phyloP scores from a whole-genome alignment of 2,888 invertebrate species.

The Microctonus brassicae region DNA sequence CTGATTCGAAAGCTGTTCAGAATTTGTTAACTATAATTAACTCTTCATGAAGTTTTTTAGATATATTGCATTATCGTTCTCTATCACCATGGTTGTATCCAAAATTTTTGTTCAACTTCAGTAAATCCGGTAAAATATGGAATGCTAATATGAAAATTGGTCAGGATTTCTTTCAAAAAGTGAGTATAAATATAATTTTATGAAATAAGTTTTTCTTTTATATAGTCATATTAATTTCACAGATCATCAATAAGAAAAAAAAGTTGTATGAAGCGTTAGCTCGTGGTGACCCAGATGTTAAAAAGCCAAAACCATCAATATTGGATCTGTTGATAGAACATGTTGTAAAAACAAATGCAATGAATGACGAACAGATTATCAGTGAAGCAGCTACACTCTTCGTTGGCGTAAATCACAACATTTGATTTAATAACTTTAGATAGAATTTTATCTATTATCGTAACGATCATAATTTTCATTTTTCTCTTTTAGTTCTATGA shows the following conservation, averaged over 20 bases:
- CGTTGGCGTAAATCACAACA: background rate
- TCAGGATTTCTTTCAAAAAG: background rate
- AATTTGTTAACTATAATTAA: too few species aligned
- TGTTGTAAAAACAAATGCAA: background rate
- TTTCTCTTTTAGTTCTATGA: too few species aligned
- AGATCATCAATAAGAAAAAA: background rate
- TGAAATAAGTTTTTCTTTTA: background rate
- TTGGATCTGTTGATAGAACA: background rate
- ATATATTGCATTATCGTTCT: background rate
- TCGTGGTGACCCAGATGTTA: background rate
- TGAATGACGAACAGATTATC: background rate
- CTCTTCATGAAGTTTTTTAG: background rate
- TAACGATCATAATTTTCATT: too few species aligned
- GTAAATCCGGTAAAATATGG: background rate
- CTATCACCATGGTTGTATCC: slow-evolving; percentile 11
- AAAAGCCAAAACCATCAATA: slow-evolving; percentile 2
- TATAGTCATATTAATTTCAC: background rate
- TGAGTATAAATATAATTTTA: background rate
- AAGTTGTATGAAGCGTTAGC: background rate
- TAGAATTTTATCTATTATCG: too few species aligned
- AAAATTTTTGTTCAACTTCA: slow-evolving; percentile 1
- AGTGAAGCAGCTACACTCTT: background rate
- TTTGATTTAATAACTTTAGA: background rate
- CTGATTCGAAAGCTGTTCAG: too few species aligned
- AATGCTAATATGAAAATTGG: background rate